Conservation (phyloP, 2,797 vertebrate species). For the Chaetodon trifasciatus region DNA sequence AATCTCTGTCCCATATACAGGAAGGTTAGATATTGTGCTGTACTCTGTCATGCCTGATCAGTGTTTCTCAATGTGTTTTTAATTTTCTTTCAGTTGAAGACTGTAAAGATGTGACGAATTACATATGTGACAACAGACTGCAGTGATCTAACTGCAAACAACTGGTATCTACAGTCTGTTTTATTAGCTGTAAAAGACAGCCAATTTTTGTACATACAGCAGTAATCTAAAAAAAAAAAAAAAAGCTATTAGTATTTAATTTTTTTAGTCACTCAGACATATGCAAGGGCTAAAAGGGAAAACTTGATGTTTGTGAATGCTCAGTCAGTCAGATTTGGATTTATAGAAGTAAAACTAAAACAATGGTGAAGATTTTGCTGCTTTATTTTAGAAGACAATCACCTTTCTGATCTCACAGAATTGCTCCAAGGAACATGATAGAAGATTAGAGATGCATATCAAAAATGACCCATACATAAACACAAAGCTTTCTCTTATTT, state of each 20-base stretch:
- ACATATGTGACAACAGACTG: neutral
- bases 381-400: neutral
- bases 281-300: neutral
- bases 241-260: neutral
- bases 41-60: conserved; percentile 45
- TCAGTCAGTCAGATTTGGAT: neutral
- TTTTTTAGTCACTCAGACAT: neutral
- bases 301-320: too few relatives aligned
- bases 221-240: neutral
- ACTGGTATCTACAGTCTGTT: neutral
- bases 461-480: neutral
- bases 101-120: neutral
- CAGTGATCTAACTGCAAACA: neutral
- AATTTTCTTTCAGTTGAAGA: conserved; percentile 1
- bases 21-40: conserved; percentile 55
- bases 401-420: neutral
- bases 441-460: neutral
- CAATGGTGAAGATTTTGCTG: neutral
- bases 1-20: conserved; percentile 14
- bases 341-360: conserved; percentile 3
- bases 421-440: neutral
- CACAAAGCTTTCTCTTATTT: neutral
- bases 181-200: neutral
- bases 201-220: neutral
- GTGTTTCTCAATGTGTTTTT: conserved; percentile 32